Percentiles rank a stretch among this genome's conserved stretches.
Conservation (phyloP, 2,888 invertebrate species). For the Drosophila maculinotata region DNA sequence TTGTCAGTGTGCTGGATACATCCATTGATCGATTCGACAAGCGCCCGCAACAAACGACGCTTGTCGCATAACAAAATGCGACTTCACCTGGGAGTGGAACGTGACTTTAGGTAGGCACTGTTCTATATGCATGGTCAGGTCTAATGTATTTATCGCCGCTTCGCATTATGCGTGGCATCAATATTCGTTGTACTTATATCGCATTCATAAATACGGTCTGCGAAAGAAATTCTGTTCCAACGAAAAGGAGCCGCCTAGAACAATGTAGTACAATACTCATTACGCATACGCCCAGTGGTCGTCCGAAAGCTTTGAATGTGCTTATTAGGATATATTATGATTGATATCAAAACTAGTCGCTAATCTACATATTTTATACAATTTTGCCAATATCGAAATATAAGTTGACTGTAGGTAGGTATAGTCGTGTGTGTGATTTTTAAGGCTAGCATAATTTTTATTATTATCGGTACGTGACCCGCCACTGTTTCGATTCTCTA, state of each 20-base stretch:
- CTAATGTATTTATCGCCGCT: slow-evolving; percentile 38
- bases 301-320: not conserved
- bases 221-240: slow-evolving; percentile 28
- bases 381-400: not conserved
- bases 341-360: slow-evolving; percentile 23
- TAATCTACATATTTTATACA: slow-evolving; percentile 16
- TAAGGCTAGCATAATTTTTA: slow-evolving; percentile 71
- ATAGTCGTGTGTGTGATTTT: slow-evolving; percentile 24
- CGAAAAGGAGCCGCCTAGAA: slow-evolving; percentile 25
- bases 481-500: slow-evolving; percentile 13
- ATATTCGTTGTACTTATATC: slow-evolving; percentile 57
- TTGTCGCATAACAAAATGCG: slow-evolving; percentile 60
- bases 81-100: slow-evolving; percentile 40
- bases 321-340: slow-evolving; percentile 4
- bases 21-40: slow-evolving; percentile 70
- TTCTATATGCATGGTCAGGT: slow-evolving; percentile 44
- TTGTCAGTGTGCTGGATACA: slow-evolving; percentile 10
- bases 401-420: slow-evolving; percentile 4
- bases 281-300: slow-evolving; percentile 29
- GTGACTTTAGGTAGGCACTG: slow-evolving; percentile 53
- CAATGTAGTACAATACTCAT: slow-evolving; percentile 27
- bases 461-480: slow-evolving; percentile 63
- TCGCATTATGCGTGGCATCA: slow-evolving; percentile 68
- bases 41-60: slow-evolving; percentile 60
- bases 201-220: slow-evolving; percentile 33